phyloP scores from a whole-genome alignment of 2,888 invertebrate genomes.

The Synanthedon formicaeformis region DNA sequence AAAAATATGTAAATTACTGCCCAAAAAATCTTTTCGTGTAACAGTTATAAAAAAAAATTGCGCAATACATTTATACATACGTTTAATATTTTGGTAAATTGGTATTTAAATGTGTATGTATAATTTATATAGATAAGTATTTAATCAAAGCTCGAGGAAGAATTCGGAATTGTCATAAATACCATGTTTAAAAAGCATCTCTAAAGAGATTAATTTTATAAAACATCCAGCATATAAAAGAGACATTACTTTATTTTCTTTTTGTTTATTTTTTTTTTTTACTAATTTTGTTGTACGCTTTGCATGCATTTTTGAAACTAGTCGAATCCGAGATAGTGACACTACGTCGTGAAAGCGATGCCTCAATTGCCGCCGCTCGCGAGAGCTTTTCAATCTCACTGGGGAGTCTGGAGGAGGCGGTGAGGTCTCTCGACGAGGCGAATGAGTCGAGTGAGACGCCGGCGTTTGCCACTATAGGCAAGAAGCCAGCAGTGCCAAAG shows the following conservation, averaged over 20 bases:
- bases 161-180: too few relatives aligned
- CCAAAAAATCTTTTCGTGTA: too few relatives aligned
- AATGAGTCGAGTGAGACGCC: conserved; percentile 45
- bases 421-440: conserved; percentile 53
- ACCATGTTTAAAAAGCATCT: too few relatives aligned
- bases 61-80: too few relatives aligned
- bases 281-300: conserved; percentile 18
- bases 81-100: too few relatives aligned
- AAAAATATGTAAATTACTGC: too few relatives aligned
- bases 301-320: conserved; percentile 27
- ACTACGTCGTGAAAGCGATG: conserved; percentile 64
- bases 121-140: too few relatives aligned
- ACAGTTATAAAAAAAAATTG: too few relatives aligned
- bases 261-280: conserved; percentile 20
- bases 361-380: conserved; percentile 45
- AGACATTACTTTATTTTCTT: conserved; percentile 23
- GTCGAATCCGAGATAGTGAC: conserved; percentile 68
- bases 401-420: conserved; percentile 60
- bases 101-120: too few relatives aligned
- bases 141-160: too few relatives aligned
- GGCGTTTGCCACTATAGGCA: conserved; percentile 57
- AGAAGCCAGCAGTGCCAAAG: conserved; percentile 64
- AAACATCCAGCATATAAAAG: neutral
- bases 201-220: too few relatives aligned
- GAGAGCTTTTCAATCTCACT: conserved; percentile 63